Percentiles rank a stretch among this genome's conserved stretches.
Evolutionary conservation across 2,113 vertebrate species (phyloP).

Genomic region (Tricholaema leucomelas): DNA sequence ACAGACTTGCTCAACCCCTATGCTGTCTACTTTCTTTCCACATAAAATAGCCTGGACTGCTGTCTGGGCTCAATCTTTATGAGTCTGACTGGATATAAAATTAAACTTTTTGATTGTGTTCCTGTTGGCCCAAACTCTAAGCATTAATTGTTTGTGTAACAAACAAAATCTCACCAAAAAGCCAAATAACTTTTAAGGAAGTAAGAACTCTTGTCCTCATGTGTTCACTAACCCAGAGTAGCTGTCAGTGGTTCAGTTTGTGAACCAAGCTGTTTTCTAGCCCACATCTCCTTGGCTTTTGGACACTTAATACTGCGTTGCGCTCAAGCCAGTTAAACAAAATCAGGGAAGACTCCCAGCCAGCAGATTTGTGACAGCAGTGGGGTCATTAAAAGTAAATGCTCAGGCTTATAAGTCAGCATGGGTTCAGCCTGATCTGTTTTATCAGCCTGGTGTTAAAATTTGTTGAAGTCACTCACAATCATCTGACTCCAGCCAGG

Average conservation of each 20-base stretch:
- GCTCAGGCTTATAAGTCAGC: fast-evolving
- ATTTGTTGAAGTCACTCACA: not conserved
- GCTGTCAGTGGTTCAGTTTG: not conserved
- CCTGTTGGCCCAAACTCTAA: not conserved
- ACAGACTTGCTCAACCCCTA: not conserved
- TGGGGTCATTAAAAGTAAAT: not conserved
- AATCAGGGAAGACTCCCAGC: not conserved
- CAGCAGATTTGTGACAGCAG: not conserved
- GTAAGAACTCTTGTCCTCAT: not conserved
- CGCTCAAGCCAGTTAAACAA: not conserved
- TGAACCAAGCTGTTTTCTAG: not conserved
- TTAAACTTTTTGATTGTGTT: not conserved
- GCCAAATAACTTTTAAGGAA: not conserved
- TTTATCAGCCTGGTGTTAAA: not conserved
- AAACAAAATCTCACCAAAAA: not conserved
- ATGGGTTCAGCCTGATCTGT: not conserved
- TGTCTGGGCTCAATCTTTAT: not conserved
- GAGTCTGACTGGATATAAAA: not conserved
- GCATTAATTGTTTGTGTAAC: not conserved
- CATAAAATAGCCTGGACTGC: not conserved
- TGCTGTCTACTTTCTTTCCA: not conserved
- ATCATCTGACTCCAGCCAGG: too few relatives aligned
- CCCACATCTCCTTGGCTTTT: not conserved
- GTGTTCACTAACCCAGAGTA: not conserved
- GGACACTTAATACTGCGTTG: not conserved